Conservation (phyloP, 2,797 vertebrate species). For the Leptatherina wallacei region DNA sequence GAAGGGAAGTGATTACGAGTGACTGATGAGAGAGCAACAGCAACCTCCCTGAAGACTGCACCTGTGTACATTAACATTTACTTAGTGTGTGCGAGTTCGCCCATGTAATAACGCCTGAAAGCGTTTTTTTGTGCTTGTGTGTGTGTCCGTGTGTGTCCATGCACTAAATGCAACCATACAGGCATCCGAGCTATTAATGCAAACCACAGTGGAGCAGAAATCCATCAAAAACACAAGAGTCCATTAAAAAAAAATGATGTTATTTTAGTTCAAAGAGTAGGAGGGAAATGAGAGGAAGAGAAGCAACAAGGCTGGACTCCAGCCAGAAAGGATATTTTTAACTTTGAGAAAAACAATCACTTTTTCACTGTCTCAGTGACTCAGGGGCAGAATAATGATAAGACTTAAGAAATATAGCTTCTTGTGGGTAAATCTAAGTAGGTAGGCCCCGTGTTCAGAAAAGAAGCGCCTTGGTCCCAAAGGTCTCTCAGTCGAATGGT, state of each 20-base stretch:
- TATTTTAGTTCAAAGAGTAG: conserved; percentile 73
- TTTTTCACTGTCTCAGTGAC: conserved; percentile 40
- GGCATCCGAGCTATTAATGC: conserved; percentile 63
- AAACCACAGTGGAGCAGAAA: conserved; percentile 64
- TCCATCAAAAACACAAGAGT: conserved; percentile 66
- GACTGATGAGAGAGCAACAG: conserved; percentile 77
- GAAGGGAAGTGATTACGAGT: conserved; percentile 79
- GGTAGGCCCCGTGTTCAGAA: conserved; percentile 31
- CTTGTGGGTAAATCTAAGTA: conserved; percentile 57
- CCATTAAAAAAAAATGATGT: conserved; percentile 57
- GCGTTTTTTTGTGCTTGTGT: conserved; percentile 38
- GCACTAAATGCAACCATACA: conserved; percentile 67
- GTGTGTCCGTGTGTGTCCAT: conserved; percentile 47
- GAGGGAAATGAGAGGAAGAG: conserved; percentile 54
- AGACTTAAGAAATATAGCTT: conserved; percentile 47
- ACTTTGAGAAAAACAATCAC: conserved; percentile 42
- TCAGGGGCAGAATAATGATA: conserved; percentile 48
- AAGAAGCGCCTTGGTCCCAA: conserved; percentile 53
- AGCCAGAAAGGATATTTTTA: conserved; percentile 73
- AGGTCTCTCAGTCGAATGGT: conserved; percentile 68
- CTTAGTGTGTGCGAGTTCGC: conserved; percentile 44
- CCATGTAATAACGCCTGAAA: conserved; percentile 49
- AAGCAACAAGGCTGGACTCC: conserved; percentile 63
- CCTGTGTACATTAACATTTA: conserved; percentile 74
- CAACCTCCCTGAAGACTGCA: conserved; percentile 73